phyloP scores from a whole-genome alignment of 2,797 vertebrate genomes.

The Coranthus polyacanthus region DNA sequence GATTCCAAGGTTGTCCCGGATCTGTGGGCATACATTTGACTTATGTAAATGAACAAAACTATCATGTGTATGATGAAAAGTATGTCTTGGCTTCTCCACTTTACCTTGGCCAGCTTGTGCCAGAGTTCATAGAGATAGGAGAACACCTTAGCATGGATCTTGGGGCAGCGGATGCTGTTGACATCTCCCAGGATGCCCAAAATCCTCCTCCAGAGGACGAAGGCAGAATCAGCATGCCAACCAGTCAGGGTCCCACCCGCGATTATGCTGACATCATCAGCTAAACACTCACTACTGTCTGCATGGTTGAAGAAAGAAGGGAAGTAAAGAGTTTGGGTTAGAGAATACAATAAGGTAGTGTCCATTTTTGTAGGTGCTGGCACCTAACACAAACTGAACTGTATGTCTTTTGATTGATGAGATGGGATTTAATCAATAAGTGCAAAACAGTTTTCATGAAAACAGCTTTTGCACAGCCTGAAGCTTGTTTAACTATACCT shows the following conservation, averaged over 20 bases:
- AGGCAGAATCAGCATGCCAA: slow-evolving; percentile 97
- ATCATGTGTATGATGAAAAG: neutral
- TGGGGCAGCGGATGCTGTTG: slow-evolving; percentile 93
- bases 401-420: slow-evolving; percentile 22
- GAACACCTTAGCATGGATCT: slow-evolving; percentile 96
- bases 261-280: slow-evolving; percentile 96
- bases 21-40: slow-evolving; percentile 80
- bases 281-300: slow-evolving; percentile 96
- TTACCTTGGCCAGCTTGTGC: slow-evolving; percentile 97
- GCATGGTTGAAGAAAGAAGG: slow-evolving; percentile 35
- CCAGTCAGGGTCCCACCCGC: slow-evolving; percentile 95
- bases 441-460: slow-evolving; percentile 23
- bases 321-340: neutral
- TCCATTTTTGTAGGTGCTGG: neutral
- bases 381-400: slow-evolving; percentile 22
- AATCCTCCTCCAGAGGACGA: slow-evolving; percentile 96
- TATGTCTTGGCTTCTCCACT: neutral
- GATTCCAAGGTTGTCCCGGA: slow-evolving; percentile 97
- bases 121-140: slow-evolving; percentile 94
- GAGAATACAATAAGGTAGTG: neutral
- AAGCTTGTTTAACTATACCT: neutral
- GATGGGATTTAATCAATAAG: slow-evolving; percentile 61
- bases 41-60: neutral
- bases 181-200: slow-evolving; percentile 97
- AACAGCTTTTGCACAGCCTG: slow-evolving; percentile 1